Percentiles rank a stretch among this genome's conserved stretches.
phyloP scores from a whole-genome alignment of 2,888 invertebrate genomes.

The Bombylius major region DNA sequence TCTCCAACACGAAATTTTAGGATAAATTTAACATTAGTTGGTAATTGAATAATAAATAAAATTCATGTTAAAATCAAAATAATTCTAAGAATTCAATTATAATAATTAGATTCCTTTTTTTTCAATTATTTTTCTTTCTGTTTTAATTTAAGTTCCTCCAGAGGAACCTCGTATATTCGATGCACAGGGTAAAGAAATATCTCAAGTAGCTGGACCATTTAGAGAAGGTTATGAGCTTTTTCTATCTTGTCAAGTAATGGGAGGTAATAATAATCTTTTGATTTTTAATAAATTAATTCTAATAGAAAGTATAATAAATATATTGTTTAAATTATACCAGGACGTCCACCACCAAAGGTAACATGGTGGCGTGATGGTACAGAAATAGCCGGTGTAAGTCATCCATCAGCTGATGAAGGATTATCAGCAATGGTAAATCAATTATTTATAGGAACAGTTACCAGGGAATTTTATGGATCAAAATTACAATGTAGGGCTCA shows the following conservation, averaged over 20 bases:
- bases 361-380: slow-evolving; percentile 72
- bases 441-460: slow-evolving; percentile 57
- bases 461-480: slow-evolving; percentile 58
- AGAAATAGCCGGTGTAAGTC: slow-evolving; percentile 59
- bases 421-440: slow-evolving; percentile 57
- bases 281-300: no score
- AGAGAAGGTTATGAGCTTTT: slow-evolving; percentile 74
- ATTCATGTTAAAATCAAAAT: no score
- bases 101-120: background rate
- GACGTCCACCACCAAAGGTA: slow-evolving; percentile 67
- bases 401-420: slow-evolving; percentile 47
- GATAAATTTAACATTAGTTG: slow-evolving; percentile 76
- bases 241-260: slow-evolving; percentile 72
- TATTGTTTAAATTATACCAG: slow-evolving; percentile 34
- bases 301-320: no score
- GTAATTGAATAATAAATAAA: slow-evolving; percentile 36
- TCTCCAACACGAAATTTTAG: slow-evolving; percentile 78
- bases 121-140: slow-evolving; percentile 4
- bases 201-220: slow-evolving; percentile 69
- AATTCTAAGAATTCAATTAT: no score
- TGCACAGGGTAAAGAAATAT: slow-evolving; percentile 67
- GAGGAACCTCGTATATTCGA: slow-evolving; percentile 71
- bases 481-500: slow-evolving; percentile 67
- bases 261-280: slow-evolving; percentile 48
- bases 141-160: slow-evolving; percentile 52